Evolutionary conservation across 1,140 invertebrate genomes (phyloP).

Genomic region (Lycorma delicatula): DNA sequence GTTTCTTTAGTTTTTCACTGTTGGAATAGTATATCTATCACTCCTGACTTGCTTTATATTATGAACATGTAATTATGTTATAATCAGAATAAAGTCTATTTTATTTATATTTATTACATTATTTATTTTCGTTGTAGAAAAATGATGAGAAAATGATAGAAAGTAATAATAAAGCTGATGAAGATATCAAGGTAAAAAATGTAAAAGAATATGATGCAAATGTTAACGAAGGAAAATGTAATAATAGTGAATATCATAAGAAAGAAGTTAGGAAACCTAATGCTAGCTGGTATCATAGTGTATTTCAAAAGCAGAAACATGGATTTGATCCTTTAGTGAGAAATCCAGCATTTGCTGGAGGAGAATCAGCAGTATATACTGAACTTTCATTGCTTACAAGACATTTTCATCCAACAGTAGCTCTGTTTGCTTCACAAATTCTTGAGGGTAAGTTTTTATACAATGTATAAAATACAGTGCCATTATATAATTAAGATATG

Average conservation of each 20-base stretch:
- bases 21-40: no score
- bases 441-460: constrained; percentile 59
- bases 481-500: no score
- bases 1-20: no score
- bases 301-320: constrained; percentile 24
- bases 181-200: constrained; percentile 12
- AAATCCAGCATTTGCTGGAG: constrained; percentile 77
- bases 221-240: constrained; percentile 17
- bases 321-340: constrained; percentile 64
- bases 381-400: constrained; percentile 61
- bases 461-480: no score
- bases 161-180: constrained; percentile 25
- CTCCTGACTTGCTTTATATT: no score
- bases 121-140: no score
- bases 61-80: no score
- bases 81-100: no score
- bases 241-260: constrained; percentile 17
- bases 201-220: constrained; percentile 14
- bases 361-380: constrained; percentile 52
- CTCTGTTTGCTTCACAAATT: constrained; percentile 78
- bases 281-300: constrained; percentile 19
- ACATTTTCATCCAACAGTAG: constrained; percentile 88
- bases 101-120: no score
- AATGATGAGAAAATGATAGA: no score
- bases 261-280: constrained; percentile 16